phyloP scores from a whole-genome alignment of 2,888 invertebrate species.

The Ennomos quercinarius region DNA sequence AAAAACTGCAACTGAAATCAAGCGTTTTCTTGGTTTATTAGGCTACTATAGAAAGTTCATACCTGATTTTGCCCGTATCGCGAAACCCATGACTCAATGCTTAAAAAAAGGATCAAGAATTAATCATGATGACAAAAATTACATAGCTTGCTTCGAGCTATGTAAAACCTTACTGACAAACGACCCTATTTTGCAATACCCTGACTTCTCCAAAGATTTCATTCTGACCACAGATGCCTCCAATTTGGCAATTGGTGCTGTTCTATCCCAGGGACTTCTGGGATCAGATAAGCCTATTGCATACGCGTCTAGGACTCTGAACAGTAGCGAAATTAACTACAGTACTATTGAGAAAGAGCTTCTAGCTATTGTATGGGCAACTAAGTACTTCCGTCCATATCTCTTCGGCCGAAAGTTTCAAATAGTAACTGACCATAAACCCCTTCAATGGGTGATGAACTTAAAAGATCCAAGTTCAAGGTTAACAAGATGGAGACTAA shows the following conservation, averaged over 20 bases:
- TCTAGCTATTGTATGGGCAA: constrained; percentile 47
- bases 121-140: constrained; percentile 25
- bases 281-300: constrained; percentile 31
- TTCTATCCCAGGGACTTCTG: constrained; percentile 42
- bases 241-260: constrained; percentile 46
- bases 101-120: no score
- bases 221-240: constrained; percentile 49
- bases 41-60: constrained; percentile 49
- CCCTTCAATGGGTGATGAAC: constrained; percentile 30
- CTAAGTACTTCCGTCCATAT: constrained; percentile 39
- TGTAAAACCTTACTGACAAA: constrained; percentile 39
- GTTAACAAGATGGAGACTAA: no score
- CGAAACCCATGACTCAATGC: no score
- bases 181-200: constrained; percentile 53
- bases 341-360: constrained; percentile 52
- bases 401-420: constrained; percentile 53
- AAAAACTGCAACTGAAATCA: constrained; percentile 43
- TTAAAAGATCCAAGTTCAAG: no score
- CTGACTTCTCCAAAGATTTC: constrained; percentile 50
- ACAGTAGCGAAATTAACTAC: constrained; percentile 43
- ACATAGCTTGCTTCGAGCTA: constrained; percentile 39
- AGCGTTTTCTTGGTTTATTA: constrained; percentile 33
- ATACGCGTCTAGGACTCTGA: constrained; percentile 43
- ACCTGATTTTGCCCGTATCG: constrained; percentile 40
- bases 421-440: constrained; percentile 58